phyloP scores from a whole-genome alignment of 1,140 invertebrate genomes.

The Polypedilum pembai region DNA sequence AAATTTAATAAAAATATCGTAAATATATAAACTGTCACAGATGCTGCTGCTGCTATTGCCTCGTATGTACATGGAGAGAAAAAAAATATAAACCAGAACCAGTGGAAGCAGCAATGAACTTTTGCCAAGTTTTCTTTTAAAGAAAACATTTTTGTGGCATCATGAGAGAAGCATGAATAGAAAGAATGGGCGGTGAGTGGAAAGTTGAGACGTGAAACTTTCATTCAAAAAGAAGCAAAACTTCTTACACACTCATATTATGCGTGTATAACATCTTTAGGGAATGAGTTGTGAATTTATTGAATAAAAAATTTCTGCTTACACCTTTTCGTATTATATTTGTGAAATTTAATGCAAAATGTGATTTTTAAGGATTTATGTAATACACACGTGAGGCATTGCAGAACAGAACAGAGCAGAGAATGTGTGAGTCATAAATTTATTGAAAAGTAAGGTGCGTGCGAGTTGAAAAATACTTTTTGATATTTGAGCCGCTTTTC shows the following conservation, averaged over 20 bases:
- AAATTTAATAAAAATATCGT: conserved; percentile 21
- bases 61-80: background rate
- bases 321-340: background rate
- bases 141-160: conserved; percentile 6
- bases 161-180: background rate
- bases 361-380: conserved; percentile 7
- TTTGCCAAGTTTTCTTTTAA: conserved; percentile 6
- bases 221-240: background rate
- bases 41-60: background rate
- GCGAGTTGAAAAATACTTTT: too few species aligned
- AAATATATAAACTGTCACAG: conserved; percentile 18
- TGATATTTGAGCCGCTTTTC: too few species aligned
- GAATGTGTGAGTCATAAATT: background rate
- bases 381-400: background rate
- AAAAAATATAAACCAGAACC: background rate
- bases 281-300: background rate
- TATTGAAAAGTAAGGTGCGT: background rate
- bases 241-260: background rate
- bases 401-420: background rate
- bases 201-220: background rate
- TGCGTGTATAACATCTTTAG: background rate
- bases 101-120: background rate
- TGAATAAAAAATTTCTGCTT: background rate
- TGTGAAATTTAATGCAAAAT: conserved; percentile 2
- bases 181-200: background rate